phyloP scores from a whole-genome alignment of 35 echinoderm and acorn worm species.

The Nesometra sesokonis region DNA sequence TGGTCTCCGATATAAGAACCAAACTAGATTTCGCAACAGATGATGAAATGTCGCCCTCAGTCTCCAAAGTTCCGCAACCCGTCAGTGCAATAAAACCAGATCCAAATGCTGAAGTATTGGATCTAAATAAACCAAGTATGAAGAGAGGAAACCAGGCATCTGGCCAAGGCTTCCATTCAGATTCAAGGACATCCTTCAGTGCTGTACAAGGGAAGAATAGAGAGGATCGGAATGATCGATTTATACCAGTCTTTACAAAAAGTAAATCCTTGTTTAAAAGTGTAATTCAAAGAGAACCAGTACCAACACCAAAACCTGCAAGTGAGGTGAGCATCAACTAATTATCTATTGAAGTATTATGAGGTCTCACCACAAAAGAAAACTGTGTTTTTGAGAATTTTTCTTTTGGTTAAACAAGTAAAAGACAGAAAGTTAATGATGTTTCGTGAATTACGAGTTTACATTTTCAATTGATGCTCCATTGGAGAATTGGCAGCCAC shows the following conservation, averaged over 20 bases:
- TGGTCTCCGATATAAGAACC: neutral
- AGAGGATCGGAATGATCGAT: conserved; percentile 4
- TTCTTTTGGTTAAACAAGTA: too few species aligned
- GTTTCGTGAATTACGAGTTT: too few species aligned
- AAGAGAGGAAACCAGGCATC: neutral
- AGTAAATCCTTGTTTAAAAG: conserved; percentile 55
- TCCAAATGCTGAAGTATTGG: neutral
- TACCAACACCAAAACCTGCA: neutral
- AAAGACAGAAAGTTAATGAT: too few species aligned
- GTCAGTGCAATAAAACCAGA: neutral
- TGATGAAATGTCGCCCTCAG: neutral
- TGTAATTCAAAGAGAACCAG: conserved; percentile 36
- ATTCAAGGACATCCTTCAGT: conserved; percentile 35
- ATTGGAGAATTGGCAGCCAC: too few species aligned
- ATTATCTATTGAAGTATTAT: too few species aligned
- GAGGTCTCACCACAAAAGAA: too few species aligned
- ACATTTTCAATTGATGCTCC: too few species aligned
- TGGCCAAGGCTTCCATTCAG: conserved; percentile 24
- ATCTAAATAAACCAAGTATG: neutral
- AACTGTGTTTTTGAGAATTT: too few species aligned
- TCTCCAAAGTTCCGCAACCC: neutral
- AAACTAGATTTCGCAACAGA: neutral
- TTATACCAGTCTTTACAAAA: conserved; percentile 41
- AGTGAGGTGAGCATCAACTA: neutral
- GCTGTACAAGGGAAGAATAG: conserved; percentile 2